Conservation (phyloP, 2,113 vertebrate genomes). For the Mirza zaza region DNA sequence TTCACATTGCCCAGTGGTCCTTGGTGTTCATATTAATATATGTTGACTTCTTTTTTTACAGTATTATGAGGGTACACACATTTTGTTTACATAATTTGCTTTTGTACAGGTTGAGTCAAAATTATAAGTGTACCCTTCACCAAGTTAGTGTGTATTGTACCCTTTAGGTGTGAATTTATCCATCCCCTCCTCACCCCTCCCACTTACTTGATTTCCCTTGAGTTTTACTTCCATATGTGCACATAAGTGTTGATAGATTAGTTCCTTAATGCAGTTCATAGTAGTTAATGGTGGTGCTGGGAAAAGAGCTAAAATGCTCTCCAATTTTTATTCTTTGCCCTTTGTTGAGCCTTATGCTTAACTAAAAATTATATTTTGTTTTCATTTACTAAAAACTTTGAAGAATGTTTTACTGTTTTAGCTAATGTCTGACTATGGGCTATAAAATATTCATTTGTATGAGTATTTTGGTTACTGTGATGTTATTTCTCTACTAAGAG, state of each 20-base stretch:
- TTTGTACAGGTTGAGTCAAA: no score
- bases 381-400: conserved; percentile 47
- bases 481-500: conserved; percentile 47
- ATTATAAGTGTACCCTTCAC: no score
- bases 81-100: no score
- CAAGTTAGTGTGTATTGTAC: no score
- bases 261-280: neutral
- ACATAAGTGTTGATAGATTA: no score
- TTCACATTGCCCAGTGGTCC: neutral
- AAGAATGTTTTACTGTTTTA: conserved; percentile 33
- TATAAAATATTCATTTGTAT: conserved; percentile 43
- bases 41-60: neutral
- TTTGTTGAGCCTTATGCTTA: neutral
- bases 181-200: no score
- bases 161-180: no score
- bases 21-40: neutral
- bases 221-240: no score
- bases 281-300: neutral
- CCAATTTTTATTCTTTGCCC: neutral
- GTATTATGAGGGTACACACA: no score
- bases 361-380: neutral
- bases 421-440: conserved; percentile 18
- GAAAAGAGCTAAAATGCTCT: neutral
- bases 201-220: no score
- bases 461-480: conserved; percentile 35